Base-by-base conservation (phyloP, 2,888 invertebrate species). In the Nephrotoma guestfalica region DNA sequence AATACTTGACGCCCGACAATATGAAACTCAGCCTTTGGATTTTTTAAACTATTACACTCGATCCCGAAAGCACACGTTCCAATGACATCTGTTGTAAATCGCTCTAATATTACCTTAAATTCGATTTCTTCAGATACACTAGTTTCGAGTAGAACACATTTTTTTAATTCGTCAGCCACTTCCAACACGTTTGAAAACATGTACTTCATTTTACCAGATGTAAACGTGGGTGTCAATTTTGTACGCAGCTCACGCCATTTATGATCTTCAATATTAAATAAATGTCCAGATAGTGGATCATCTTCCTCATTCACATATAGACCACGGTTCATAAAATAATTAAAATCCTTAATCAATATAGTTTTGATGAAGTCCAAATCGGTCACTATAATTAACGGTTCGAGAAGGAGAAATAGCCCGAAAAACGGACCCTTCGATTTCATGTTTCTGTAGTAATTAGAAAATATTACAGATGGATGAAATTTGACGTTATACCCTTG, bases 201-300 rank as follows among this genome's bases (percentile, higher is more conserved):
- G 2, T 91, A 92, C 89, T 94, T 95, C 86, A 95, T 90, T 90
- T 95, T 95, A 6, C 94, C 94, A 0, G 94, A 93, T 0, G 95
- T 93, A 89, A 95, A 96, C 0, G 94, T 93, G 0, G 95, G 94
- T 0, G 95, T 93, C 89, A 95, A 90, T 88, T 94, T 94, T 0
- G 92, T 88, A n/a, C 95, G 92, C 41, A 95, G 90, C 86, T 91
- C 92, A 89, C 93, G 94, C 95, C 96, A 96, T 86, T 93, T 92
- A 7, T 92, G 91, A 0, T 93, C 94, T 86, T 92, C 91, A 84
- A 93, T 89, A 87, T 93, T 92, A 88, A 95, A 94, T 5, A 95
- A 89, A 90, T 94, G 94, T 0, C 92, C 93, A 5, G 94, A 93
- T 51, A 95, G 88, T 0, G 93, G 94, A 90, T 95, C 94, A 30